Evolutionary conservation across 2,888 invertebrate genomes (phyloP), one percentile per base, ranked within the genome.

Genomic region (Ichneumon xanthorius): DNA sequence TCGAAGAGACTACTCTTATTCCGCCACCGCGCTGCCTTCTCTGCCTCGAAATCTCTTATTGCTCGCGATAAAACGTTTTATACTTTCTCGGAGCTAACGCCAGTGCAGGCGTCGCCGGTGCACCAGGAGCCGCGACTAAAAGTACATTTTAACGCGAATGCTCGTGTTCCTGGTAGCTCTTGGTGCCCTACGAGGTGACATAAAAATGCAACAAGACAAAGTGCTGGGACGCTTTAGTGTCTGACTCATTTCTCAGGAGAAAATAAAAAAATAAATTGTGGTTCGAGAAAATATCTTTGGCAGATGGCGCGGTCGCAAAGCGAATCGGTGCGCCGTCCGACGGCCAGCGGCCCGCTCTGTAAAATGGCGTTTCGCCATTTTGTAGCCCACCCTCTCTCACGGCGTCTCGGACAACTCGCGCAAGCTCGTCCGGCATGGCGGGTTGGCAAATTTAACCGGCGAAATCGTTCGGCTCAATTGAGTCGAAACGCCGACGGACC

Each of bases 301-400:
- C 14, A 22, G 61, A 30, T 9, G 40, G n/a, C 14, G 40, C 63
- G 50, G 70, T 22, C 4, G 11, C 61, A 30, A 14, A 4, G 40
- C 45, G 75, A 30, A 63, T 33, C 30, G 5, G 63, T 37, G 40
- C 75, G 76, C 33, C 61, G 77, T 83, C 86, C 86, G 86, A 83
- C 86, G 86, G 86, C 83, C 80, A 55, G 70, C 82, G 72, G 79
- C 82, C 71, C 33, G 9, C 40, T 78, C 79, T 33, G 58, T 79
- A 92, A 92, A 92, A 91, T 92, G 92, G 91, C 90, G 90, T 72
- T 79, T 84, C 86, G 90, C 93, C 93, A 93, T 93, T 93, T 93
- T 92, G 90, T 86, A 48, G 6, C 82, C 82, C 82, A 82, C 85
- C 85, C 85, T 73, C 86, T 72, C 48, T 40, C 45, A 50, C 37